Evolutionary conservation across 2,113 vertebrate species (phyloP).

Genomic region (Bolborhynchus lineola): DNA sequence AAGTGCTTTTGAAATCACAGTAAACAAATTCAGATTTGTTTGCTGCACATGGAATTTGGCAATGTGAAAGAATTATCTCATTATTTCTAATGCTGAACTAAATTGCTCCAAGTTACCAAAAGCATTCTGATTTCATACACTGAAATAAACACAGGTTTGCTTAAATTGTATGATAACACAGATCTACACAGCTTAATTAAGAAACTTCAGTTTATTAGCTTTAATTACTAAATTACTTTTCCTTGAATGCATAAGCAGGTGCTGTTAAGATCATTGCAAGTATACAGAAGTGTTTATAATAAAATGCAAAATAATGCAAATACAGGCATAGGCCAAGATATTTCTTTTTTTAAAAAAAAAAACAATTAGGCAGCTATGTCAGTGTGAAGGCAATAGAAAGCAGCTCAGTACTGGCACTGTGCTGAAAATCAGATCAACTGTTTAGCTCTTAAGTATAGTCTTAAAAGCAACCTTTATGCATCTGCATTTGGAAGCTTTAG

Average conservation of each 20-base stretch:
- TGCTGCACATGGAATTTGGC: background rate
- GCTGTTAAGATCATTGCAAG: background rate
- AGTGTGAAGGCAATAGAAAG: background rate
- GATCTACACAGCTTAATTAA: background rate
- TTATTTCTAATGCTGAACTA: background rate
- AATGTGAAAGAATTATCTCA: background rate
- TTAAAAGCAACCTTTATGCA: background rate
- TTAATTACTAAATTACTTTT: constrained; percentile 20
- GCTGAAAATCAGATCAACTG: background rate
- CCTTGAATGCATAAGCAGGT: background rate
- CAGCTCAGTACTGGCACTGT: background rate
- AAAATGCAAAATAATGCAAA: constrained; percentile 21
- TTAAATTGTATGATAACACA: background rate
- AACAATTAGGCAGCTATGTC: background rate
- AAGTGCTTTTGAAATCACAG: background rate
- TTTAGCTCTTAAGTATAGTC: background rate
- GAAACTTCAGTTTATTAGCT: constrained; percentile 5
- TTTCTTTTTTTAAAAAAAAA: background rate
- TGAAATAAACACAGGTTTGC: background rate
- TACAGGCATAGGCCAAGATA: background rate
- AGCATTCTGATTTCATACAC: background rate
- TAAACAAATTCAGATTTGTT: background rate
- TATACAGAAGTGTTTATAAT: background rate
- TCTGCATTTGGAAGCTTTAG: background rate
- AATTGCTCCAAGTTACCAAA: background rate